phyloP scores from a whole-genome alignment of 1,140 invertebrate genomes.

The Schmidtea mediterranea region DNA sequence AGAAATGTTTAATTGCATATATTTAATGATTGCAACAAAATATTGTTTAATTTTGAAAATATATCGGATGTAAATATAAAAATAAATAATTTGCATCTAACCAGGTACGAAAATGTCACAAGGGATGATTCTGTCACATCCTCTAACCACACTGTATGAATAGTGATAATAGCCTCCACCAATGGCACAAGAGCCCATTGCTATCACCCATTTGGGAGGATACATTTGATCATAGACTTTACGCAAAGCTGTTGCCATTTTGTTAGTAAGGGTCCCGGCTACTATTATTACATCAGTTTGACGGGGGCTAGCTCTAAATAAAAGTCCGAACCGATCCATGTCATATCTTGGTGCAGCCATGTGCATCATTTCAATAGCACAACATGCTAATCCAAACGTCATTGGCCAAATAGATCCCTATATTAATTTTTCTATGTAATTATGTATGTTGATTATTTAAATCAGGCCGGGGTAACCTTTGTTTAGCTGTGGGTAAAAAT shows the following conservation, averaged over 20 bases:
- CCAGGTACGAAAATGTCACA: conserved; percentile 94
- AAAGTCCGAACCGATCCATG: conserved; percentile 64
- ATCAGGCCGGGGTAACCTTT: no score
- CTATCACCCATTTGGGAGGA: conserved; percentile 78
- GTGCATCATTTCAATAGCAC: conserved; percentile 99
- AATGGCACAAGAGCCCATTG: conserved; percentile 96
- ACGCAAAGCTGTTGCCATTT: conserved; percentile 85
- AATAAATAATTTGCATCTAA: no score
- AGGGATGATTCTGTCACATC: conserved; percentile 84
- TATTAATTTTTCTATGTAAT: no score
- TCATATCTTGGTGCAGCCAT: conserved; percentile 87
- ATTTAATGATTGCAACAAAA: no score
- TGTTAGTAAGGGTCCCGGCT: conserved; percentile 87
- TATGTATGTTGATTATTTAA: no score
- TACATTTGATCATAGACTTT: conserved; percentile 67
- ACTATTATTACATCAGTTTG: conserved; percentile 80
- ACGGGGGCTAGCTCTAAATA: conserved; percentile 77
- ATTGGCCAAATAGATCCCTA: conserved; percentile 68
- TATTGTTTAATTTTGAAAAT: no score
- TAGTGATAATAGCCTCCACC: conserved; percentile 97
- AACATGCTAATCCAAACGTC: conserved; percentile 83
- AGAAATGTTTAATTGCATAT: no score
- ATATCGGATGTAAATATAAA: no score
- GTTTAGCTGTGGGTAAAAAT: no score
- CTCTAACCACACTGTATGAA: conserved; percentile 81